These are phyloP conservation scores for Dioctria rufipes DNA, from an alignment of 2,888 invertebrate species.

Conservation along the genomic window DNA sequence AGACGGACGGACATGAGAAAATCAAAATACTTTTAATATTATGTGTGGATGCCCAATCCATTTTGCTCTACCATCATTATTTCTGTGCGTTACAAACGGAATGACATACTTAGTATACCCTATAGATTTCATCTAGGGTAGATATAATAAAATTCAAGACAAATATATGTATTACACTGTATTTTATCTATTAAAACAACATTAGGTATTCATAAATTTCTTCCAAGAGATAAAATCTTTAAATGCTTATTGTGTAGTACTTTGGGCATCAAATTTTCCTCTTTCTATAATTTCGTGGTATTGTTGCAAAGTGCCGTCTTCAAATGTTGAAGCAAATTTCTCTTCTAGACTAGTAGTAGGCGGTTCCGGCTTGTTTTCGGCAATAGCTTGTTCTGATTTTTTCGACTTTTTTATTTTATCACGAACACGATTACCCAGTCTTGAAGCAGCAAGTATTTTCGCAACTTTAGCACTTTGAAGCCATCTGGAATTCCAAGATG, in stretches of 20 bases:
- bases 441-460: constrained; percentile 74
- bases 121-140: too few species aligned
- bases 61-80: too few species aligned
- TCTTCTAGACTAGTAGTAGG: constrained; percentile 47
- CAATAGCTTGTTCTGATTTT: constrained; percentile 61
- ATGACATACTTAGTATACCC: too few species aligned
- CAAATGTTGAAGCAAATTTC: constrained; percentile 65
- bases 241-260: neutral
- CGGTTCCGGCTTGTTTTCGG: constrained; percentile 58
- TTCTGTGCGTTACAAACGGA: too few species aligned
- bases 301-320: constrained; percentile 74
- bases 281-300: constrained; percentile 71
- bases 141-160: too few species aligned
- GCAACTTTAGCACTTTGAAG: constrained; percentile 76
- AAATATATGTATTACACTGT: too few species aligned
- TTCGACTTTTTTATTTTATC: constrained; percentile 74
- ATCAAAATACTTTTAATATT: too few species aligned
- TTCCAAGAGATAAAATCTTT: too few species aligned
- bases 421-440: constrained; percentile 75
- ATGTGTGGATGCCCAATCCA: too few species aligned
- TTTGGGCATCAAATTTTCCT: neutral
- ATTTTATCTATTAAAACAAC: too few species aligned
- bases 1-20: too few species aligned
- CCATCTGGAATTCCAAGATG: constrained; percentile 76
- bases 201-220: too few species aligned